These are phyloP conservation scores for Sebastiscus albofasciatus DNA, from an alignment of 2,797 vertebrate species.

Conservation along the genomic window DNA sequence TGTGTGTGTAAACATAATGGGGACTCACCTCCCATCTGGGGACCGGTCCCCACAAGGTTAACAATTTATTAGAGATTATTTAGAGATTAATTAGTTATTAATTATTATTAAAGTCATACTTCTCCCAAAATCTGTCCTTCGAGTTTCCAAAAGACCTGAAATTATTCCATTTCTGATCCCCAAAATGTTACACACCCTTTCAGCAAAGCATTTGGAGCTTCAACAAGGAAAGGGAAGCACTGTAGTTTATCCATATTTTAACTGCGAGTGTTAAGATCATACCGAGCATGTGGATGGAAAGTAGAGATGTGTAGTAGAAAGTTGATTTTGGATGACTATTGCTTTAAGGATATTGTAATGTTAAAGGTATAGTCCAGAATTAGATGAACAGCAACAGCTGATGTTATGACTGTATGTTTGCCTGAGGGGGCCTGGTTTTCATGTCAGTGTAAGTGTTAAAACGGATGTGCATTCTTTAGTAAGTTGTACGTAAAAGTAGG, in stretches of 20 bases:
- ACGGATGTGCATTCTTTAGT: conserved; percentile 20
- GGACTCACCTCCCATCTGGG: neutral
- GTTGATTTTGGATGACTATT: neutral
- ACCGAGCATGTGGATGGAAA: neutral
- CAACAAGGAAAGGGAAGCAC: neutral
- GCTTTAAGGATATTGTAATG: neutral
- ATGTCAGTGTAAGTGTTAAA: neutral
- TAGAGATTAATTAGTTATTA: too few relatives aligned
- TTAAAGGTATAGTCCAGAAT: neutral
- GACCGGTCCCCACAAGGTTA: neutral
- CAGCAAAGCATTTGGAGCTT: neutral
- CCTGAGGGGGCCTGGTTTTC: neutral
- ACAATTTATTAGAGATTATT: too few relatives aligned
- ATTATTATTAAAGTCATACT: too few relatives aligned
- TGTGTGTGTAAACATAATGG: neutral
- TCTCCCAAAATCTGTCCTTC: neutral
- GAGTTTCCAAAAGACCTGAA: neutral
- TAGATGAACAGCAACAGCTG: neutral
- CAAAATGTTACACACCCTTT: too few relatives aligned
- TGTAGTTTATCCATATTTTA: neutral
- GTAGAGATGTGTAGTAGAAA: neutral
- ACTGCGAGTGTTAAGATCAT: neutral
- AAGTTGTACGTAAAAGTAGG: neutral
- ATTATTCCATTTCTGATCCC: too few relatives aligned
- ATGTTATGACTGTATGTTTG: neutral